Base-by-base conservation (phyloP, 2,113 vertebrate species). In the Oryzias javanicus region DNA sequence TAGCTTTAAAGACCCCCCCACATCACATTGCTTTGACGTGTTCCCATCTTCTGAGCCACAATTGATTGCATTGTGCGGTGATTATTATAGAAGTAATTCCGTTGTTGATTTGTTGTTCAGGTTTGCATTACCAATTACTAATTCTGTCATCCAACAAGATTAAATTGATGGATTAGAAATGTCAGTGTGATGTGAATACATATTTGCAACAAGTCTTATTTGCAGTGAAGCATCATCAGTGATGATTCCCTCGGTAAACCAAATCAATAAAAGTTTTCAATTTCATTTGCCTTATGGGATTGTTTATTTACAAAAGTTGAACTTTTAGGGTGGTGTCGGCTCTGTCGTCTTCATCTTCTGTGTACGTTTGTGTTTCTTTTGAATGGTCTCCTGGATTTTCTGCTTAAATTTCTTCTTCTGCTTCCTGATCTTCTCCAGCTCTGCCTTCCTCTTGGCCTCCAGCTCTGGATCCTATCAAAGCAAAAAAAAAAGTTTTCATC, bases 401-500 rank as follows among this genome's bases (percentile, higher is more conserved):
- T 90, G 87, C 57, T 92, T 92, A 51, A 94, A 94, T 4, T 88
- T 76, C 50, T 68, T 88, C 72, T 95, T 97, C 42, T 90, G 87
- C 53, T 75, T 90, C 78, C 22, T 88, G 77, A 97, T 93, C 85
- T 93, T 96, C 64, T 93, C 92, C 54, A 98, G 89, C 74, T 99
- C 95, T 0, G 93, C 93, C 29, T 85, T 94, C 65, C 94, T 90
- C 50, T 92, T 94, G 0, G 91, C 92, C 84, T 95, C 93, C 77
- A 95, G 68, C 6, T 98, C 97, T 0, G 97, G 97, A 72, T 98
- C 96, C 97, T 98, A 83, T 35, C 35, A 17, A 62, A 73, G 0
- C 15, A 16, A 13, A 51, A 13, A 3, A 20, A 14, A 22, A 65
- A 5, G 25, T 25, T 22, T 10, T 4, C 19, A 47, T 18, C n/a